phyloP scores from a whole-genome alignment of 2,113 vertebrate species.

The Xyliphius kryptos region DNA sequence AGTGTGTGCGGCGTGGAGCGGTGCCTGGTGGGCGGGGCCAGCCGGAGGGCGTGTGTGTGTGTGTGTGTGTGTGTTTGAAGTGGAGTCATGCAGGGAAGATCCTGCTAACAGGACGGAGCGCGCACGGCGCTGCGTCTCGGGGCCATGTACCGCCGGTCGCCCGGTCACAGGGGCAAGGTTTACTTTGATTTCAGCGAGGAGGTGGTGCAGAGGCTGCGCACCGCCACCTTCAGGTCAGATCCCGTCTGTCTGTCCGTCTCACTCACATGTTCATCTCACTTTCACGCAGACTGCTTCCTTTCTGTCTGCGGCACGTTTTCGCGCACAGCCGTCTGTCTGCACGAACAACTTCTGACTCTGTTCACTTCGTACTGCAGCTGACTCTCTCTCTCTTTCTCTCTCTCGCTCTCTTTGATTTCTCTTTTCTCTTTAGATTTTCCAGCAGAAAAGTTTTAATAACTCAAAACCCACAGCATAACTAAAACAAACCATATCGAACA shows the following conservation, averaged over 20 bases:
- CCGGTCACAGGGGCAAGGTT: constrained; percentile 66
- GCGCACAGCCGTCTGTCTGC: too few species aligned
- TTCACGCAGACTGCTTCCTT: too few species aligned
- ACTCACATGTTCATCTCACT: not conserved
- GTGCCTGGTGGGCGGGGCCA: constrained; percentile 27
- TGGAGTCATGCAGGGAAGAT: constrained; percentile 25
- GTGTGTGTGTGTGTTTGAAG: constrained; percentile 46
- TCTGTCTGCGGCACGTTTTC: too few species aligned
- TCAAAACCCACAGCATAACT: too few species aligned
- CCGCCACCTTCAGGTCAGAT: constrained; percentile 61
- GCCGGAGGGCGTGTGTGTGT: constrained; percentile 7
- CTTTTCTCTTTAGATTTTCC: too few species aligned
- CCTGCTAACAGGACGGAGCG: constrained; percentile 4
- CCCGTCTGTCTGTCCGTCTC: not conserved
- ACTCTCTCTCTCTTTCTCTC: too few species aligned
- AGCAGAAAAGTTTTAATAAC: too few species aligned
- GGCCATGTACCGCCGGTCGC: constrained; percentile 68
- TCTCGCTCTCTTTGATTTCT: too few species aligned
- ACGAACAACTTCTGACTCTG: too few species aligned
- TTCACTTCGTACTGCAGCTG: too few species aligned
- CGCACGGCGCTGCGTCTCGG: constrained; percentile 38
- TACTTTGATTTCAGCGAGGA: constrained; percentile 77
- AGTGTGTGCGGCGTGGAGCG: constrained; percentile 35
- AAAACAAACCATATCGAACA: too few species aligned
- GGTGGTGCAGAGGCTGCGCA: constrained; percentile 64